Evolutionary conservation across 2,113 vertebrate species (phyloP).

Genomic region (Melospiza melodia): DNA sequence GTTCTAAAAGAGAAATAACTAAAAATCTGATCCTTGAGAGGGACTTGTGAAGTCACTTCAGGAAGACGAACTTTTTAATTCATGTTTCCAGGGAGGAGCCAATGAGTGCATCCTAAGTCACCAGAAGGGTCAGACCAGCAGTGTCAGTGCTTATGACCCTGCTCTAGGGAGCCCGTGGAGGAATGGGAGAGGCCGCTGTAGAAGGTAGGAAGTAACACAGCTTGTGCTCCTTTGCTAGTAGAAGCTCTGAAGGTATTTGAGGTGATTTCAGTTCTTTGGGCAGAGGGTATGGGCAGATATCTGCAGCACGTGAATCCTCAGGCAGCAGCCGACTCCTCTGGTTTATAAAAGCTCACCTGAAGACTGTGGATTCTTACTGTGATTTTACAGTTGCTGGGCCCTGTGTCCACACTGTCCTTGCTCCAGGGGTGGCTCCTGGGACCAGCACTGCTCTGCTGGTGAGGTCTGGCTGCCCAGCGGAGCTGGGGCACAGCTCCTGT

Average conservation of each 20-base stretch:
- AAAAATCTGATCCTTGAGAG: neutral
- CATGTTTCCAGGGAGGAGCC: neutral
- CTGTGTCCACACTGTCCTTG: accelerated
- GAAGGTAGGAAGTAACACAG: neutral
- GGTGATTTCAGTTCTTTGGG: neutral
- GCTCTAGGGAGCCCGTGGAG: neutral
- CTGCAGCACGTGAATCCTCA: neutral
- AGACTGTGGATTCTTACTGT: neutral
- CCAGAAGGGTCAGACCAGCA: neutral
- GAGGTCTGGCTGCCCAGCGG: neutral
- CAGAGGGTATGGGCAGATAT: no score
- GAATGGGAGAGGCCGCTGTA: neutral
- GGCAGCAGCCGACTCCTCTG: neutral
- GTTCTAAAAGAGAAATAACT: neutral
- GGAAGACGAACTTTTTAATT: neutral
- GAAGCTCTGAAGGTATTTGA: neutral
- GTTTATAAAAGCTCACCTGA: neutral
- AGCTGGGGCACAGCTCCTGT: neutral
- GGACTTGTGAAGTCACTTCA: neutral
- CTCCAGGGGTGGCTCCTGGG: neutral
- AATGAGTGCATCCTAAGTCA: neutral
- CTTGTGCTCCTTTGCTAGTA: neutral
- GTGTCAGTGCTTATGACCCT: neutral
- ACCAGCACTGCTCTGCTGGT: neutral
- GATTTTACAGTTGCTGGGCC: conserved; percentile 70